Percentiles rank a stretch among this genome's conserved stretches.
phyloP scores from a whole-genome alignment of 2,797 vertebrate species.

The Menidia menidia region DNA sequence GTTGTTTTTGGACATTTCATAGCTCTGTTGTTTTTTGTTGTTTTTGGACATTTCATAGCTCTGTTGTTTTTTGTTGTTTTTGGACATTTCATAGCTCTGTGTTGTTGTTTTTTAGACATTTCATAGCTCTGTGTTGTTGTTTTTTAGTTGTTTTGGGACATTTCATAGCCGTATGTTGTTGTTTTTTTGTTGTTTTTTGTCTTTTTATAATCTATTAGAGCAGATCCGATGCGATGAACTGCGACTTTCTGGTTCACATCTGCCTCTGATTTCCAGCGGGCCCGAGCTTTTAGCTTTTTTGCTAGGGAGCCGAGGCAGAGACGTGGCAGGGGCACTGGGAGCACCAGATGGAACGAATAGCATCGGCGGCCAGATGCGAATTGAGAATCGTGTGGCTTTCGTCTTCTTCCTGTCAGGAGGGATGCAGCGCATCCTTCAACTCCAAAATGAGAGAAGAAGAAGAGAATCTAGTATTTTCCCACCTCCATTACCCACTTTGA shows the following conservation, averaged over 20 bases:
- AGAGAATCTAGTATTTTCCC: constrained; percentile 35
- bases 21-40: no score
- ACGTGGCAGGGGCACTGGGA: constrained; percentile 69
- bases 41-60: no score
- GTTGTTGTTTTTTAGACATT: no score
- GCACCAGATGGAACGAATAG: constrained; percentile 69
- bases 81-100: no score
- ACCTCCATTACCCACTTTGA: constrained; percentile 44
- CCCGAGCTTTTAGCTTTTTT: constrained; percentile 51
- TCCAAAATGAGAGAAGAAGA: constrained; percentile 38
- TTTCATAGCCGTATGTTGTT: not conserved
- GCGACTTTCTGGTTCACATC: constrained; percentile 62
- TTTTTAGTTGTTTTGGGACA: no score
- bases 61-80: no score
- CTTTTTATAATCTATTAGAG: constrained; percentile 2
- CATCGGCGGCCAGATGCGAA: constrained; percentile 57
- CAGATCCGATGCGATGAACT: constrained; percentile 28
- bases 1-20: no score
- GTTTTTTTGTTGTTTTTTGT: no score
- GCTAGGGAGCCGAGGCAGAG: constrained; percentile 61
- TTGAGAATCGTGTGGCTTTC: constrained; percentile 64
- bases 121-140: no score
- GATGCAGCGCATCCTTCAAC: constrained; percentile 49
- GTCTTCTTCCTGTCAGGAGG: constrained; percentile 49
- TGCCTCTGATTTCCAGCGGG: constrained; percentile 74